Base-by-base conservation (phyloP, 2,888 invertebrate species). In the Schizaphis graminum region DNA sequence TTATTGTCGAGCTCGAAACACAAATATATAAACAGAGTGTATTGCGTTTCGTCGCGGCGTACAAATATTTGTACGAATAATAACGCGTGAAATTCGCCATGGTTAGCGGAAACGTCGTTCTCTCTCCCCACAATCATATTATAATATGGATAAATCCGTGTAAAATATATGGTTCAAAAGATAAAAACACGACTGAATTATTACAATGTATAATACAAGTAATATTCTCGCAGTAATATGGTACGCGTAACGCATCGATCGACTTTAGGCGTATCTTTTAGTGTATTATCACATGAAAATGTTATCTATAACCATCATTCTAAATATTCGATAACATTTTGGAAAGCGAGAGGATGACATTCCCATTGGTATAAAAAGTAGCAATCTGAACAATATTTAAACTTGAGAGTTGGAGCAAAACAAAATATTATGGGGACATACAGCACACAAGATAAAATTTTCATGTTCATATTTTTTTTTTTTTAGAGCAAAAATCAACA, bases 21-120 rank as follows among this genome's bases (percentile, higher is more conserved):
- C 24, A 56, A 28, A 26, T 56, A 89, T 35, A 67, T 67, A 16
- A 67, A 41, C 89, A 67, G 35, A 89, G 28, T 56, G 56, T 89
- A 56, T 41, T 11, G 35, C 35, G 56, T 89, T 89, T 56, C 41
- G 89, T 89, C 89, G 56, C 5, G 56, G 56, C 24, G 35, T 56
- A 35, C 89, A 56, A 86, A 86, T 86, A 86, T 86, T 86, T 56
- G 87, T 87, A 26, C 47, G 87, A 49, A 87, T 87, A 49, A 87
- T 87, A 86, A 87, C 28, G 49, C n/a, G 16, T 87, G 87, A 47
- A 49, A 87, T 87, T 87, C n/a, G 28, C 49, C 49, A 44, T 87
- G 47, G 87, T 49, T 49, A 26, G 87, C 49, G 47, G 28, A 44
- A 85, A 85, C 13, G 44, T 85, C 85, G 85, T 47, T 47, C 26